phyloP scores from a whole-genome alignment of 2,113 vertebrate genomes.

The Lophotis ruficrista region DNA sequence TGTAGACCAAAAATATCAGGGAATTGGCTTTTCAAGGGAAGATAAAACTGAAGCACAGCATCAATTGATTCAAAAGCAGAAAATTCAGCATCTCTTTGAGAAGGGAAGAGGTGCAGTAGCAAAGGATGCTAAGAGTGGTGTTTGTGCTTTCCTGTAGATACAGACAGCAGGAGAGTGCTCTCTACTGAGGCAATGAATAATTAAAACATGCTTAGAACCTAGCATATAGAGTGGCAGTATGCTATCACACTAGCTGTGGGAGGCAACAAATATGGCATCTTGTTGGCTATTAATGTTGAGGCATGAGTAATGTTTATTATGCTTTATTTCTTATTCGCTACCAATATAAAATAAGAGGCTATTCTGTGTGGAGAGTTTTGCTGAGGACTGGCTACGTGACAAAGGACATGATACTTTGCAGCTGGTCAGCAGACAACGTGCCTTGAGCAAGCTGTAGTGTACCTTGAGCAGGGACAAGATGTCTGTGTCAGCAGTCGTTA shows the following conservation, averaged over 20 bases:
- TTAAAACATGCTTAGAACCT: slow-evolving; percentile 12
- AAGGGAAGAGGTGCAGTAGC: background rate
- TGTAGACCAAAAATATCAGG: background rate
- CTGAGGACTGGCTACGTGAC: too few relatives aligned
- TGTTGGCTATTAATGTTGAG: background rate
- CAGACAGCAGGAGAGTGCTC: background rate
- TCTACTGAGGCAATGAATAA: slow-evolving; percentile 31
- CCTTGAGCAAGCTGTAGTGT: too few relatives aligned
- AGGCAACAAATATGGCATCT: background rate
- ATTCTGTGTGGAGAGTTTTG: too few relatives aligned
- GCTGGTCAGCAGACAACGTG: too few relatives aligned
- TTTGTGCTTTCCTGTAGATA: slow-evolving; percentile 12
- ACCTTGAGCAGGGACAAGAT: too few relatives aligned
- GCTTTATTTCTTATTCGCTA: background rate
- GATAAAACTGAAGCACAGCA: slow-evolving; percentile 1
- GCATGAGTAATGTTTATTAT: background rate
- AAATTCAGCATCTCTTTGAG: background rate
- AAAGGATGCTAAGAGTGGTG: background rate
- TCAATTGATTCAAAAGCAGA: background rate
- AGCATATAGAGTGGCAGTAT: background rate
- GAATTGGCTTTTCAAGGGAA: background rate
- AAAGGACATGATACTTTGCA: too few relatives aligned
- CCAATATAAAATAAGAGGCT: background rate
- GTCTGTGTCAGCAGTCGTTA: too few relatives aligned
- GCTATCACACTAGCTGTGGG: background rate